phyloP scores from a whole-genome alignment of 2,113 vertebrate genomes.

The Stegostoma tigrinum region DNA sequence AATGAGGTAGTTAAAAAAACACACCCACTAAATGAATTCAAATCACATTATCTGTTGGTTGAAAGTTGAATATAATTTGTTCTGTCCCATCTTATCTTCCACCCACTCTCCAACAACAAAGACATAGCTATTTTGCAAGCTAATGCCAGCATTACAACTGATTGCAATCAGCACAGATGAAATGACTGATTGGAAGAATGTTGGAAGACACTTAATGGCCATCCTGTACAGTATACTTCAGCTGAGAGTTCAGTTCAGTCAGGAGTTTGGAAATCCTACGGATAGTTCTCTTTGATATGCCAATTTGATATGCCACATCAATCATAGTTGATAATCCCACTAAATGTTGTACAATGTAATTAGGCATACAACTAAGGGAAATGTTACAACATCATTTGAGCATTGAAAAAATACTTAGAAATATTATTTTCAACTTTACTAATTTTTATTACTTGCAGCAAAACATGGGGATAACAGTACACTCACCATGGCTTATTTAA shows the following conservation, averaged over 20 bases:
- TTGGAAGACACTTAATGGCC: background rate
- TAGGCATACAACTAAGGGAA: background rate
- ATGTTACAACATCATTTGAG: background rate
- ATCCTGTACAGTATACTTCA: background rate
- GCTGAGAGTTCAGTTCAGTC: background rate
- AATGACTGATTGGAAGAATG: background rate
- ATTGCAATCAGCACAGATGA: background rate
- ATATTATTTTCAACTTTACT: background rate
- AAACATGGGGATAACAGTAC: background rate
- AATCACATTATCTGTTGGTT: background rate
- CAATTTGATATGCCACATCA: background rate
- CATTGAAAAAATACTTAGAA: background rate
- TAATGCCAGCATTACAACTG: background rate
- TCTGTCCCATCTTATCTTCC: background rate
- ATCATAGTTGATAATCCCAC: no score
- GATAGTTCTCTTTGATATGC: background rate
- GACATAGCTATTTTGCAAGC: background rate
- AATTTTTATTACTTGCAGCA: background rate
- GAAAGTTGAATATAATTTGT: background rate
- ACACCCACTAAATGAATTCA: background rate
- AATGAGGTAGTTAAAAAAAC: background rate
- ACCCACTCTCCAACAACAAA: background rate
- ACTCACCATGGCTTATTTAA: background rate
- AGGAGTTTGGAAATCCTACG: background rate
- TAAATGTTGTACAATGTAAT: background rate